Evolutionary conservation across 1,140 invertebrate genomes (phyloP), one percentile per base, ranked within the genome.

Genomic region (Drosophila pectinifera): DNA sequence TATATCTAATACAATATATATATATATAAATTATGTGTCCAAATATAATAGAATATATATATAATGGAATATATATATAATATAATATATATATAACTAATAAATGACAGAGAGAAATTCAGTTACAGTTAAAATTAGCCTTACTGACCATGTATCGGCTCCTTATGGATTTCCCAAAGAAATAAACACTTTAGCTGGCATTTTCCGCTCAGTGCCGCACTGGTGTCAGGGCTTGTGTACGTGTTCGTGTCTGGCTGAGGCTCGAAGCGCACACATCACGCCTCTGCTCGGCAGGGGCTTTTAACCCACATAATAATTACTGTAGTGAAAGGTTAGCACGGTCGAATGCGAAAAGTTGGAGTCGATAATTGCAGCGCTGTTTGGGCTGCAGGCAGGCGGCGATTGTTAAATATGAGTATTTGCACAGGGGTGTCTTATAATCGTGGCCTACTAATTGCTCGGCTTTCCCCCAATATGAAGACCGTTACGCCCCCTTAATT

Each of bases 301-400:
- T 88, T 84, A 88, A 84, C 84, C 84, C 80, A 89, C 73, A 88
- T 88, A 88, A 88, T 88, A 84, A 89, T 89, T 83, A 84, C 72
- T 70, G 68, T 61, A 75, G 26, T 38, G 72, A 76, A 76, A 76
- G 73, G 61, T 76, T 76, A 28, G 54, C 73, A 58, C 45, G 73
- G 72, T 53, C 73, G 73, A 88, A 82, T 86, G 82, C 67, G 70
- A 73, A 88, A 76, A 73, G 75, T 78, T 86, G 43, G 67, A 67
- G 76, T 81, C 79, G 78, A 86, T 82, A 78, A 81, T 88, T 82
- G 75, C 63, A 65, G 42, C 58, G 38, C 43, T 59, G 42, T 41
- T 79, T 68, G 56, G 49, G 61, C 54, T 45, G 20, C 20, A 36
- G 41, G 75, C 75, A 64, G 28, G 28, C 13, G 68, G 63, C 80